phyloP scores from a whole-genome alignment of 2,113 vertebrate species.

The Prinia subflava region DNA sequence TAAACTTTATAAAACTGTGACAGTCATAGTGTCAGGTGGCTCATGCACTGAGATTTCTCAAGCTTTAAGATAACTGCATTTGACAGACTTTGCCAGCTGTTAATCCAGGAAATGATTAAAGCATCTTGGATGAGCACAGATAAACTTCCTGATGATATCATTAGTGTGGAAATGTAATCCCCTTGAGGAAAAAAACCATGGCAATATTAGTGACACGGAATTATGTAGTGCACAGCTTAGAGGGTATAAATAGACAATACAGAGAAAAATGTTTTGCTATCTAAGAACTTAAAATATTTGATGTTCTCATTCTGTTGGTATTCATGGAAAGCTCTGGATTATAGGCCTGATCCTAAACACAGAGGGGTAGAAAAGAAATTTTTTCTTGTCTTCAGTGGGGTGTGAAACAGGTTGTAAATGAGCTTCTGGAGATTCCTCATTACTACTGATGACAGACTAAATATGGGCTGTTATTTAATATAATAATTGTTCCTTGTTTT shows the following conservation, averaged over 20 bases:
- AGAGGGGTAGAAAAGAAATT: fast-evolving
- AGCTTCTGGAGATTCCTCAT: not conserved
- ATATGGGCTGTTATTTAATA: not conserved
- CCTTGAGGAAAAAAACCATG: not conserved
- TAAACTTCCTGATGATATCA: not conserved
- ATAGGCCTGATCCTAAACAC: not conserved
- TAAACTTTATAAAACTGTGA: not conserved
- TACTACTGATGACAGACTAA: not conserved
- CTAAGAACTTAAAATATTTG: not conserved
- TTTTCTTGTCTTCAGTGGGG: not conserved
- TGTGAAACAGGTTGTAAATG: not conserved
- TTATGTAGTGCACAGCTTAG: not conserved
- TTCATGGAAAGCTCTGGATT: not conserved
- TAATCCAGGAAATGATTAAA: not conserved
- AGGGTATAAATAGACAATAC: not conserved
- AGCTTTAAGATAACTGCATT: not conserved
- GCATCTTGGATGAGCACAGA: not conserved
- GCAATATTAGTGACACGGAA: not conserved
- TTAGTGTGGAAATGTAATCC: not conserved
- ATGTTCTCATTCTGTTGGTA: not conserved
- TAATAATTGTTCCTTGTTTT: not conserved
- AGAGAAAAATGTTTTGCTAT: not conserved
- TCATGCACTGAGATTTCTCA: not conserved
- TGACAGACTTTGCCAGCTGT: not conserved
- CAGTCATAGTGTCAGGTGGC: not conserved